Base-by-base conservation (phyloP, 2,113 vertebrate genomes). In the Dicentrarchus labrax region DNA sequence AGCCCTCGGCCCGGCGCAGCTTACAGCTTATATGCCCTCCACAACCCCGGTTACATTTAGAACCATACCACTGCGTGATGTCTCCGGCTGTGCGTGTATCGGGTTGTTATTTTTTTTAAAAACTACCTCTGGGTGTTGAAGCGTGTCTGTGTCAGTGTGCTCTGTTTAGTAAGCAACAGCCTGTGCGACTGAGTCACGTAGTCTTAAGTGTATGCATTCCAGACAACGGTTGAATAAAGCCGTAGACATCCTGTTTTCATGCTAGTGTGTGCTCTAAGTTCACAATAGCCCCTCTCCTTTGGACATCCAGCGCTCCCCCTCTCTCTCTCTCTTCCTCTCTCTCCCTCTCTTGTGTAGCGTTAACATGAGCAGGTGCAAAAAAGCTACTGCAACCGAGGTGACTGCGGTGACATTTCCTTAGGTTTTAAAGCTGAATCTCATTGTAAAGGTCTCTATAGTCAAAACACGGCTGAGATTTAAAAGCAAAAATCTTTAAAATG, bases 21-120 rank as follows among this genome's bases (percentile, higher is more conserved):
- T 79, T 73, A 83, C 59, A 88, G 82, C 71, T 79, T 76, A 71
- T 50, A 73, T 12, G 78, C 47, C 84, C 75, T 59, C 66, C 0
- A 47, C 12, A 12, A 82, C 83, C 72, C 56, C 0, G 13, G 72
- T 76, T 64, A 65, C 61, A 87, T 86, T 87, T 81, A 80, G 86
- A 86, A 82, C 2, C 78, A 83, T 78, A 59, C 69, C 53, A 43
- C 64, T 19, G 60, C 82, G 73, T 72, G 86, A 73, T 72, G 70
- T 78, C 74, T 86, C 13, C 0, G 48, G 53, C 72, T 81, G 70
- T 59, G 74, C 43, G 39, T 72, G 80, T 36, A 66, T 61, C 59
- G 17, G 36, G 38, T 43, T 76, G 62, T 60, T 81, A n/a, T 64
- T 62, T 77, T 76, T 82, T 43, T 57, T 69, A 72, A 78, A 45